Evolutionary conservation across 2,797 vertebrate species (phyloP).

Genomic region (Schizothorax lantsangensis): DNA sequence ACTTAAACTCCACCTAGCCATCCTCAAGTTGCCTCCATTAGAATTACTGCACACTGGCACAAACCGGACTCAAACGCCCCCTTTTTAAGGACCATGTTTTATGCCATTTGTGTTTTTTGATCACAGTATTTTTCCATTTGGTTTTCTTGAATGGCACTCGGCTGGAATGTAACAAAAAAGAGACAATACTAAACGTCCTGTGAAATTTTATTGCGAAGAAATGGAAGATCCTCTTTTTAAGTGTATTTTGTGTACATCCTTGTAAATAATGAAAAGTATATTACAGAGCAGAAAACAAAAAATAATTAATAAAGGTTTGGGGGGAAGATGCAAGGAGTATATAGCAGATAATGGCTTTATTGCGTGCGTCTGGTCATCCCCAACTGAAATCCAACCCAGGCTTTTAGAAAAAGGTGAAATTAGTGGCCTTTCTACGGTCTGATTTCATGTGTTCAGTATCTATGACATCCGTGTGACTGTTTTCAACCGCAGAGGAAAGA

Average conservation of each 20-base stretch:
- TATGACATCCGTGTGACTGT: slow-evolving; percentile 69
- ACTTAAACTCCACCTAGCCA: slow-evolving; percentile 4
- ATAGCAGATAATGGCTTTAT: slow-evolving; percentile 62
- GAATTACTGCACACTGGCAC: slow-evolving; percentile 54
- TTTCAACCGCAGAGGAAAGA: slow-evolving; percentile 65
- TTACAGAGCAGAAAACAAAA: slow-evolving; percentile 57
- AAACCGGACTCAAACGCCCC: slow-evolving; percentile 39
- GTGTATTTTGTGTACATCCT: slow-evolving; percentile 89
- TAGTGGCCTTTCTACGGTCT: slow-evolving; percentile 65
- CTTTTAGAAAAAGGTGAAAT: slow-evolving; percentile 61
- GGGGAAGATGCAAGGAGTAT: slow-evolving; percentile 59
- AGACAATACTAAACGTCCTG: slow-evolving; percentile 58
- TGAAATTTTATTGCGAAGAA: slow-evolving; percentile 62
- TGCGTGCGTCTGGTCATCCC: slow-evolving; percentile 73
- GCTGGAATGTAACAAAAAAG: slow-evolving; percentile 79
- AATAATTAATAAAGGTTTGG: slow-evolving; percentile 76
- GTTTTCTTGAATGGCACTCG: slow-evolving; percentile 81
- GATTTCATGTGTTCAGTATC: slow-evolving; percentile 69
- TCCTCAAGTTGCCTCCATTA: slow-evolving; percentile 27
- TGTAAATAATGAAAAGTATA: slow-evolving; percentile 86
- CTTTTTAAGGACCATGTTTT: slow-evolving; percentile 48
- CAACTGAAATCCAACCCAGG: slow-evolving; percentile 62
- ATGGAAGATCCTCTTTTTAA: slow-evolving; percentile 78
- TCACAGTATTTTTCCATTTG: slow-evolving; percentile 62
- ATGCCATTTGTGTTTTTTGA: slow-evolving; percentile 51